Conservation (phyloP, 2,113 vertebrate species). For the Laticauda laticaudata region DNA sequence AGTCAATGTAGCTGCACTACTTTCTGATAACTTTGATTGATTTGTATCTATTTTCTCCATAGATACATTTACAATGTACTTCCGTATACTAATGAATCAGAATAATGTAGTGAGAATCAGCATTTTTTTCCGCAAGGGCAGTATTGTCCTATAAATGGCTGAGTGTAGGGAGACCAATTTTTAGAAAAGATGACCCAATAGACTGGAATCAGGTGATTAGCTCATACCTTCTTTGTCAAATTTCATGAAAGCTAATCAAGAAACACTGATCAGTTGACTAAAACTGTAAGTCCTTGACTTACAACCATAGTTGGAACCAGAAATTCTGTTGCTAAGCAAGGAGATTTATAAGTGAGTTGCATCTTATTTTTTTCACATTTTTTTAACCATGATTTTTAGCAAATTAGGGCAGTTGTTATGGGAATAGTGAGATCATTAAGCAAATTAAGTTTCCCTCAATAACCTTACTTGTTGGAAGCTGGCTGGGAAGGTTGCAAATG, state of each 20-base stretch:
- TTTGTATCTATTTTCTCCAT: neutral
- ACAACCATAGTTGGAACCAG: too few relatives aligned
- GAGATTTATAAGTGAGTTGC: neutral
- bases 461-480: neutral
- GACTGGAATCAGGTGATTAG: conserved; percentile 28
- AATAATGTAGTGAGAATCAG: neutral
- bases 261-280: conserved; percentile 50
- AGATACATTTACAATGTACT: neutral
- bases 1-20: neutral
- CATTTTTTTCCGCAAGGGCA: neutral
- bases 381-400: neutral
- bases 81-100: neutral
- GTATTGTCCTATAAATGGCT: neutral
- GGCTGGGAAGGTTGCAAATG: neutral
- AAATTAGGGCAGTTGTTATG: neutral
- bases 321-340: too few relatives aligned
- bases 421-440: neutral
- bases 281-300: conserved; percentile 5
- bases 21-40: neutral
- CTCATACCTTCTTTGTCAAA: conserved; percentile 41
- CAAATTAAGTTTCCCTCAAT: neutral
- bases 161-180: neutral
- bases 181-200: conserved; percentile 49
- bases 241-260: conserved; percentile 62
- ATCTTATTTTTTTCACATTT: neutral